Evolutionary conservation across 2,888 invertebrate species (phyloP), one percentile per base, ranked within the genome.

Genomic region (Agrochola lota): DNA sequence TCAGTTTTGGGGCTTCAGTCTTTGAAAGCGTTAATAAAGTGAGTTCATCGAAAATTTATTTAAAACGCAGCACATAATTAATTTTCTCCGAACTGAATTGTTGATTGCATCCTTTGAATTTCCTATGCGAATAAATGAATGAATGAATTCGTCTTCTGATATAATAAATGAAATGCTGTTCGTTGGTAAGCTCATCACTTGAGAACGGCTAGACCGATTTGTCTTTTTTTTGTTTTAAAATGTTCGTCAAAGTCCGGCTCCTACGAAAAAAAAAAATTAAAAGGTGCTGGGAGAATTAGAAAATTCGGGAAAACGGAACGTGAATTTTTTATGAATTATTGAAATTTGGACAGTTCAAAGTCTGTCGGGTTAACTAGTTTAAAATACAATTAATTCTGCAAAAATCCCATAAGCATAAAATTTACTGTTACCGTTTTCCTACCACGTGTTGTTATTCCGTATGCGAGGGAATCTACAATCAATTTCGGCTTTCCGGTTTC

Each of bases 401-500:
- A 73, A 69, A n/a, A 49, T 49, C 17, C 57, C 64, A 68, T 60
- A 69, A 43, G 57, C 68, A 66, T 71, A 52, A 35, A 74, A 71
- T 74, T 60, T 40, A 64, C 63, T 64, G 49, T 64, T 35, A 20
- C n/a, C 55, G 62, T 70, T 70, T 26, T 6, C 20, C 20, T 49
- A 35, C 52, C n/a, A 70, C 30, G 11, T n/a, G 43, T 71, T 83
- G 80, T 84, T 74, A 52, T 78, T 63, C 46, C 71, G 74, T 76
- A 82, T 87, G 80, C 76, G 73, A 67, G 82, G 90, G 86, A 91
- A 89, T 91, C 86, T 84, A 87, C 92, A 91, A 92, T 93, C 92
- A 93, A 93, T 94, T 92, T 91, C 89, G 77, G 87, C 83, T 88
- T 87, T 89, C 90, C 87, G 82, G 85, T 83, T 86, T 80, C 90